Evolutionary conservation across 2,797 vertebrate species (phyloP).

Genomic region (Microctenopoma stevenorrisi): DNA sequence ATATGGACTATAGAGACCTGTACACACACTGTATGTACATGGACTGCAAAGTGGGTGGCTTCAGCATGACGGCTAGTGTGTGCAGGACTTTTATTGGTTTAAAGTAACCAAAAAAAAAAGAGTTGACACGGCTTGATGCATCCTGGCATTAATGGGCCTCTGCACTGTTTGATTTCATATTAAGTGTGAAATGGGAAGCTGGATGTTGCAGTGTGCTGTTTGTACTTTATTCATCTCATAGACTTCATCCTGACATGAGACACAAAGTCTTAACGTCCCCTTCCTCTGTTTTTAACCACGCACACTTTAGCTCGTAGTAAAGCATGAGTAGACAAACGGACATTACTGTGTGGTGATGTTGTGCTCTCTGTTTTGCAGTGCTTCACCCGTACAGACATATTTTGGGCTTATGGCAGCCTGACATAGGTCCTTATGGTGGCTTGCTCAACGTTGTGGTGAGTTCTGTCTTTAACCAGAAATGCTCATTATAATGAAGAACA

Average conservation of each 20-base stretch:
- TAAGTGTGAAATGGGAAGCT: constrained; percentile 16
- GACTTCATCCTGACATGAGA: constrained; percentile 5
- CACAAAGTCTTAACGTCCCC: constrained; percentile 15
- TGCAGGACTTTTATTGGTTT: constrained; percentile 16
- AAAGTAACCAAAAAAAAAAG: neutral
- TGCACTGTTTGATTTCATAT: constrained; percentile 30
- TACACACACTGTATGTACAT: constrained; percentile 86
- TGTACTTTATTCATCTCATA: constrained; percentile 26
- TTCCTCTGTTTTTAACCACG: constrained; percentile 31
- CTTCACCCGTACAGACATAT: constrained; percentile 95
- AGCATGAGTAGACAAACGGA: neutral
- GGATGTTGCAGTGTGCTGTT: constrained; percentile 18
- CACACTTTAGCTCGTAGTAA: neutral
- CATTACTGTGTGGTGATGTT: constrained; percentile 22
- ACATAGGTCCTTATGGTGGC: constrained; percentile 97
- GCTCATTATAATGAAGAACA: constrained; percentile 7
- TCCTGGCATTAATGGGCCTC: constrained; percentile 1
- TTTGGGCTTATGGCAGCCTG: constrained; percentile 97
- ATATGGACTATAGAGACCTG: constrained; percentile 93
- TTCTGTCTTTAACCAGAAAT: constrained; percentile 25
- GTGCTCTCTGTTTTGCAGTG: constrained; percentile 82
- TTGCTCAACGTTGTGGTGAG: constrained; percentile 98
- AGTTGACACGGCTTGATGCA: constrained; percentile 11
- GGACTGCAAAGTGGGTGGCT: constrained; percentile 30
- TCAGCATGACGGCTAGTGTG: constrained; percentile 54